Evolutionary conservation across 2,888 invertebrate species (phyloP).

Genomic region (Habroteleia sp.): DNA sequence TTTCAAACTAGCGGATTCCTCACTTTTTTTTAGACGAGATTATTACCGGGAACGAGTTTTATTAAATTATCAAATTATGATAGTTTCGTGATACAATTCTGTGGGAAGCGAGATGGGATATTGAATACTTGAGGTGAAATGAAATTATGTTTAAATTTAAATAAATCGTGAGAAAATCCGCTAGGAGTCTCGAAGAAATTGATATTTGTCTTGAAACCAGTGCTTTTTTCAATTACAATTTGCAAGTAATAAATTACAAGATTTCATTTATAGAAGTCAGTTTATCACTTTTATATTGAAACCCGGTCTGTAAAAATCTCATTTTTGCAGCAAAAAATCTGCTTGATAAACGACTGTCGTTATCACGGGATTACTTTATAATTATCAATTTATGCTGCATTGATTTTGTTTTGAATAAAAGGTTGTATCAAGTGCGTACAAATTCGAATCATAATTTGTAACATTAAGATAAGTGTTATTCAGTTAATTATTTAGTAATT

Average conservation of each 20-base stretch:
- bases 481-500: too few species aligned
- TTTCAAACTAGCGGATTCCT: slow-evolving; percentile 35
- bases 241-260: neutral
- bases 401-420: too few species aligned
- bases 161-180: slow-evolving; percentile 17
- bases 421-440: too few species aligned
- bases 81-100: slow-evolving; percentile 32
- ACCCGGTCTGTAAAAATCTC: too few species aligned
- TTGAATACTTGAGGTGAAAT: slow-evolving; percentile 9
- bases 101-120: slow-evolving; percentile 14
- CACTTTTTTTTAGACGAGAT: slow-evolving; percentile 18
- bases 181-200: neutral
- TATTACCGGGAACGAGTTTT: slow-evolving; percentile 26
- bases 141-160: slow-evolving; percentile 29
- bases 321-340: too few species aligned
- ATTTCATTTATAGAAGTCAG: neutral
- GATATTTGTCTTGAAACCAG: neutral
- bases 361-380: too few species aligned
- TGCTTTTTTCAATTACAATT: neutral
- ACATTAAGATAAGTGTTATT: too few species aligned
- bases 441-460: too few species aligned
- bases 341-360: too few species aligned
- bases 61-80: slow-evolving; percentile 50
- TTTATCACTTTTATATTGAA: too few species aligned
- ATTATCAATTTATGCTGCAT: too few species aligned